phyloP scores from a whole-genome alignment of 1,140 invertebrate species.

The Nasonia vitripennis region DNA sequence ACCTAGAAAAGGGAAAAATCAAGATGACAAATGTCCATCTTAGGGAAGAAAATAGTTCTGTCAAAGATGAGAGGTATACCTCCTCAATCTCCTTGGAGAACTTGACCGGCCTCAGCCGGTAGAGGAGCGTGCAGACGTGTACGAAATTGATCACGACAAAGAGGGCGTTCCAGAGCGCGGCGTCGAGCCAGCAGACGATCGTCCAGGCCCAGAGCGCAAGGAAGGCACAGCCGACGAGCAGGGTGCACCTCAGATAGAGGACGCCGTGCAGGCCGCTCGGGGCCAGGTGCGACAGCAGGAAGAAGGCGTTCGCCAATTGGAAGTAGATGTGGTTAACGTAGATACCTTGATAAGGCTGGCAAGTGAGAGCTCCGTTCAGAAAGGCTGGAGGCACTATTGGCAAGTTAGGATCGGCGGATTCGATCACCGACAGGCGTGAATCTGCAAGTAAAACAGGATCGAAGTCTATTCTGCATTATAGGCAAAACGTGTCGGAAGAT shows the following conservation, averaged over 20 bases:
- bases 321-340: constrained; percentile 84
- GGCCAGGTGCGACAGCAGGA: constrained; percentile 87
- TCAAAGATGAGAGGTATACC: constrained; percentile 69
- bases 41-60: background rate
- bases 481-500: background rate
- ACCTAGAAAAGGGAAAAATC: constrained; percentile 76
- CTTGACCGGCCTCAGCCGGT: constrained; percentile 87
- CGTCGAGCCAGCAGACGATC: constrained; percentile 89
- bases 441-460: constrained; percentile 51
- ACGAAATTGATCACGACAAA: constrained; percentile 89
- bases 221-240: constrained; percentile 86
- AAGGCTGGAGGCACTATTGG: constrained; percentile 73
- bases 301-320: constrained; percentile 89
- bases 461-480: background rate
- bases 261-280: constrained; percentile 87
- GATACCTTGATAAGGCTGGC: constrained; percentile 74
- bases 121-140: constrained; percentile 87
- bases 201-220: constrained; percentile 89
- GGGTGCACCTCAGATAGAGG: constrained; percentile 84
- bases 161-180: constrained; percentile 89
- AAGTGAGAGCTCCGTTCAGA: constrained; percentile 71
- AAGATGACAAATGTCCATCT: constrained; percentile 40
- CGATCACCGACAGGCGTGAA: constrained; percentile 67
- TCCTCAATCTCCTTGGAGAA: constrained; percentile 91
- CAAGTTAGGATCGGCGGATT: constrained; percentile 67